Evolutionary conservation across 2,113 vertebrate species (phyloP).

Genomic region (Cairina moschata): DNA sequence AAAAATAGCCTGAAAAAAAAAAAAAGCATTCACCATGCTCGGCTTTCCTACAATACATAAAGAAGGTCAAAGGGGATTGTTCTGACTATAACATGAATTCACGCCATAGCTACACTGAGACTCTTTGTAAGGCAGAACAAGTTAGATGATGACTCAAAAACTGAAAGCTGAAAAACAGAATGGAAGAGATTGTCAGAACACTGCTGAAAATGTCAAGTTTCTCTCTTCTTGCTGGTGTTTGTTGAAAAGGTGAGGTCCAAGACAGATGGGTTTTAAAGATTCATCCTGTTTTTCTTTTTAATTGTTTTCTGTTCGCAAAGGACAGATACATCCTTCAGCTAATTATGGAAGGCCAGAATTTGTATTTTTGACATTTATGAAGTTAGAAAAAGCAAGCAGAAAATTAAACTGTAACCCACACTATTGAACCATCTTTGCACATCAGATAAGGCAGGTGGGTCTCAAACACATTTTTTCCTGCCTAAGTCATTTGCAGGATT

Average conservation of each 20-base stretch:
- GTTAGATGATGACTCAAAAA: background rate
- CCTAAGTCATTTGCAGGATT: background rate
- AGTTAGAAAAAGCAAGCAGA: background rate
- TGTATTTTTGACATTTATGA: background rate
- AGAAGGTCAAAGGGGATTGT: background rate
- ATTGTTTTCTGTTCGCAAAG: background rate
- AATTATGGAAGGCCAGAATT: background rate
- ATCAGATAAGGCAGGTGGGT: background rate
- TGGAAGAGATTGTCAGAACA: background rate
- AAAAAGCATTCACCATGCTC: fast-evolving
- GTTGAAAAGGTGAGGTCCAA: background rate
- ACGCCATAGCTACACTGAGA: background rate
- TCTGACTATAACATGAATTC: background rate
- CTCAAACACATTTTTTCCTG: background rate
- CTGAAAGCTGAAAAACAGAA: constrained; percentile 14
- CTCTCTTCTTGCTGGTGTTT: background rate
- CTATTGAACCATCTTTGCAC: background rate
- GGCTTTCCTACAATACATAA: background rate
- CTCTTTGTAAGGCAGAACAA: background rate
- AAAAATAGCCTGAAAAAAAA: background rate
- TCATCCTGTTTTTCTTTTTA: background rate
- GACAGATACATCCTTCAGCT: background rate
- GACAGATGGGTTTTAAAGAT: background rate
- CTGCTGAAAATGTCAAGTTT: background rate
- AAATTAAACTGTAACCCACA: background rate